A percentile compares a stretch with the other conserved stretches of the same genome.
Evolutionary conservation across 2,113 vertebrate species (phyloP).

Genomic region (Damaliscus lunatus): DNA sequence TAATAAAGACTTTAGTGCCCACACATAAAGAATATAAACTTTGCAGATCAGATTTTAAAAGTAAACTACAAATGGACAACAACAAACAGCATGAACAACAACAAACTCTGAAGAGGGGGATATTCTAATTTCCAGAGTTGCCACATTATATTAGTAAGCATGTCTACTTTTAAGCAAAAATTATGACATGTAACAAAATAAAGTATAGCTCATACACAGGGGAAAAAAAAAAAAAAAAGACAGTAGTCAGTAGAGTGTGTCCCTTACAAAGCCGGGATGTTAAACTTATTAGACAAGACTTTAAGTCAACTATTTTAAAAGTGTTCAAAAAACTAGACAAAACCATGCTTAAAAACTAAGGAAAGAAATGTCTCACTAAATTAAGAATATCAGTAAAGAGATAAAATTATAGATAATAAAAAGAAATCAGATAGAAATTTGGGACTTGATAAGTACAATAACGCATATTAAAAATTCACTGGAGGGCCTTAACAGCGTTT

Average conservation of each 20-base stretch:
- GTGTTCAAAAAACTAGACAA: neutral
- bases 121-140: neutral
- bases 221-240: neutral
- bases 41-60: neutral
- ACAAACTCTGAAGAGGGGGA: neutral
- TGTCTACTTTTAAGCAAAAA: neutral
- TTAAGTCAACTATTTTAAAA: neutral
- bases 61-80: neutral
- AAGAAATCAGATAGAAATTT: neutral
- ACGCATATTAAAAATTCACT: neutral
- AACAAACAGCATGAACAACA: neutral
- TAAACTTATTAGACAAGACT: neutral
- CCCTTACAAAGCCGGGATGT: neutral
- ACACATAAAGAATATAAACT: neutral
- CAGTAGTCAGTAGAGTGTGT: neutral
- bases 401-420: neutral
- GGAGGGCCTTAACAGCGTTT: neutral
- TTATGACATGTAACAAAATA: neutral
- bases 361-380: neutral
- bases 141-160: neutral
- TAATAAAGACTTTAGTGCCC: neutral
- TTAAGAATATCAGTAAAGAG: neutral
- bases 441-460: neutral
- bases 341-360: neutral
- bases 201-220: neutral